phyloP scores from a whole-genome alignment of 2,113 vertebrate genomes.

The Motacilla tschutschensis region DNA sequence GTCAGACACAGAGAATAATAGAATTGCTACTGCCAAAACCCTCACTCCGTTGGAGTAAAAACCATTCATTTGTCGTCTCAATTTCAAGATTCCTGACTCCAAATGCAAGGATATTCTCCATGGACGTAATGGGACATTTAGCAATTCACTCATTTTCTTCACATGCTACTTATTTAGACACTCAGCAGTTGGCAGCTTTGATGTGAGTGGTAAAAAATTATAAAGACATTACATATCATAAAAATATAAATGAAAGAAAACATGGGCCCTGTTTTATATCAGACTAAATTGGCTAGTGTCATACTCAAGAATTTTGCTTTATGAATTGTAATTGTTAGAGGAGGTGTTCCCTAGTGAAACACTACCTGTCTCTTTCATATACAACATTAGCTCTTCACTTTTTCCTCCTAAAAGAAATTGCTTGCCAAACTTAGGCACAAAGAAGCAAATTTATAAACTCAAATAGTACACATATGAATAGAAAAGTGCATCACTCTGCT shows the following conservation, averaged over 20 bases:
- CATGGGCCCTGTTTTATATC: conserved; percentile 70
- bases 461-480: not conserved
- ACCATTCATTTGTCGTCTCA: conserved; percentile 75
- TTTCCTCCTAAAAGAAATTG: not conserved
- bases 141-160: conserved; percentile 81
- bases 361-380: conserved; percentile 48
- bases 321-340: conserved; percentile 71
- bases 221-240: conserved; percentile 81
- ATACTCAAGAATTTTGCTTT: conserved; percentile 74
- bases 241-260: conserved; percentile 83
- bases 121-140: conserved; percentile 82
- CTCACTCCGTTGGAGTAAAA: conserved; percentile 74
- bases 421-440: not conserved
- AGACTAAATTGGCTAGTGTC: conserved; percentile 74
- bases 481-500: not conserved
- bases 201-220: conserved; percentile 80
- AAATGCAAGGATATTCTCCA: conserved; percentile 74
- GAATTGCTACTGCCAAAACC: conserved; percentile 66
- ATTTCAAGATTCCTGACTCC: conserved; percentile 75
- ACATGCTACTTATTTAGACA: conserved; percentile 80
- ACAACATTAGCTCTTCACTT: not conserved
- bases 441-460: not conserved
- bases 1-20: conserved; percentile 65
- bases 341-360: conserved; percentile 57
- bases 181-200: conserved; percentile 81